Evolutionary conservation across 2,113 vertebrate genomes (phyloP).

Genomic region (Menura novaehollandiae): DNA sequence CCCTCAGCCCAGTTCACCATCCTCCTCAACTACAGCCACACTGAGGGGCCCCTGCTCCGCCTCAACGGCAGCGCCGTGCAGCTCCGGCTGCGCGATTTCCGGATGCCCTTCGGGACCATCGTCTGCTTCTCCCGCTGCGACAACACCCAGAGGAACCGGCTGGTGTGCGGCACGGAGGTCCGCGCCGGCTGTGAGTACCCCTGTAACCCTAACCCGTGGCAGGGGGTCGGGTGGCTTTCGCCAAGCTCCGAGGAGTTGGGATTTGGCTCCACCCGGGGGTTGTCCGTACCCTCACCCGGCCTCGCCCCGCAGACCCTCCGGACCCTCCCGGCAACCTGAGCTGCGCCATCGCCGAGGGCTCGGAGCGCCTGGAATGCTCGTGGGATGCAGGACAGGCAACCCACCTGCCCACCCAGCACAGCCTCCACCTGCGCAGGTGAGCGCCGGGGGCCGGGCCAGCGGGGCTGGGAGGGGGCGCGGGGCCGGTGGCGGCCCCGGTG

Average conservation of each 20-base stretch:
- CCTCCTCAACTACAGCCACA: not conserved
- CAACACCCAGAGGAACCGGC: accelerated
- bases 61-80: constrained; percentile 45
- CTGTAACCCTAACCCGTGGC: accelerated
- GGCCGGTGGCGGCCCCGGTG: not conserved
- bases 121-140: constrained; percentile 40
- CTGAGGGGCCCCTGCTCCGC: not conserved
- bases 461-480: not conserved
- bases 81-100: constrained; percentile 20
- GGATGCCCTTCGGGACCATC: not conserved
- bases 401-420: constrained; percentile 39
- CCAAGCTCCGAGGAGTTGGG: accelerated
- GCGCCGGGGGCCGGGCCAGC: accelerated
- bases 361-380: constrained; percentile 42
- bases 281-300: not conserved
- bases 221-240: not conserved
- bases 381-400: constrained; percentile 58
- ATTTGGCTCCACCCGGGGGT: too few relatives aligned
- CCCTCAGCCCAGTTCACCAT: not conserved
- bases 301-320: constrained; percentile 61
- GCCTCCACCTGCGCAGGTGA: constrained; percentile 67
- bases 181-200: constrained; percentile 71
- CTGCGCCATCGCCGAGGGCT: constrained; percentile 64
- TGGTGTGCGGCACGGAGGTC: constrained; percentile 65
- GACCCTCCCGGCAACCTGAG: constrained; percentile 62